Conservation (phyloP, 1,140 invertebrate genomes). For the Drosophila neocordata region DNA sequence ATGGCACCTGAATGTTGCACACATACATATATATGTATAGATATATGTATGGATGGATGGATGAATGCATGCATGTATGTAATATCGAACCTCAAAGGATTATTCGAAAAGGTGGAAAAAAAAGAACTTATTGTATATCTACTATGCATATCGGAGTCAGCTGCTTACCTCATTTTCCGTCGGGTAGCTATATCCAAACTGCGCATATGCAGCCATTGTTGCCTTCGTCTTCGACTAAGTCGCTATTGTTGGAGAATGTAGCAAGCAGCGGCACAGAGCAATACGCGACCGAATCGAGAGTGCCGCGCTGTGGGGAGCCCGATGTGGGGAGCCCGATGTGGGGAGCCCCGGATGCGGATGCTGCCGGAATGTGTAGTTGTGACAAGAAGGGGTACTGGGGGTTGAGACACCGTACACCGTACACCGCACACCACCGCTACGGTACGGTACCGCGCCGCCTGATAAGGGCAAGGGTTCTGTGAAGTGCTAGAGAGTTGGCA, state of each 20-base stretch:
- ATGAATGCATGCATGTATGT: too few relatives aligned
- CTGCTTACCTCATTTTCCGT: slow-evolving; percentile 78
- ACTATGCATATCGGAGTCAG: neutral
- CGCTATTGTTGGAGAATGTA: slow-evolving; percentile 12
- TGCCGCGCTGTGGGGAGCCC: slow-evolving; percentile 52
- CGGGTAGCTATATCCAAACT: slow-evolving; percentile 82
- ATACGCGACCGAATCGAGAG: slow-evolving; percentile 46
- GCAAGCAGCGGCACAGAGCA: slow-evolving; percentile 26
- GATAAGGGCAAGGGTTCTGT: slow-evolving; percentile 26
- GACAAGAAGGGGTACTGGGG: slow-evolving; percentile 2
- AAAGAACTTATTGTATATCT: neutral
- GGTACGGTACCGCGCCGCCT: neutral
- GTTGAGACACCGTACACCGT: slow-evolving; percentile 6
- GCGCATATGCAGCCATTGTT: slow-evolving; percentile 82
- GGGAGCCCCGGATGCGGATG: slow-evolving; percentile 51
- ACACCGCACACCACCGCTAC: neutral
- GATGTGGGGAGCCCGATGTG: slow-evolving; percentile 57
- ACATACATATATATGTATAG: neutral
- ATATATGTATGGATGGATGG: neutral
- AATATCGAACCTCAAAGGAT: neutral
- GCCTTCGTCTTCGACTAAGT: slow-evolving; percentile 36
- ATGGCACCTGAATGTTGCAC: too few relatives aligned
- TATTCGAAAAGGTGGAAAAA: neutral
- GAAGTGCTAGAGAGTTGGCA: slow-evolving; percentile 38
- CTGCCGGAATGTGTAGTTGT: slow-evolving; percentile 50